These are phyloP conservation scores for Microcebus tavaratra DNA, from an alignment of 2,113 vertebrate species.

Conservation along the genomic window DNA sequence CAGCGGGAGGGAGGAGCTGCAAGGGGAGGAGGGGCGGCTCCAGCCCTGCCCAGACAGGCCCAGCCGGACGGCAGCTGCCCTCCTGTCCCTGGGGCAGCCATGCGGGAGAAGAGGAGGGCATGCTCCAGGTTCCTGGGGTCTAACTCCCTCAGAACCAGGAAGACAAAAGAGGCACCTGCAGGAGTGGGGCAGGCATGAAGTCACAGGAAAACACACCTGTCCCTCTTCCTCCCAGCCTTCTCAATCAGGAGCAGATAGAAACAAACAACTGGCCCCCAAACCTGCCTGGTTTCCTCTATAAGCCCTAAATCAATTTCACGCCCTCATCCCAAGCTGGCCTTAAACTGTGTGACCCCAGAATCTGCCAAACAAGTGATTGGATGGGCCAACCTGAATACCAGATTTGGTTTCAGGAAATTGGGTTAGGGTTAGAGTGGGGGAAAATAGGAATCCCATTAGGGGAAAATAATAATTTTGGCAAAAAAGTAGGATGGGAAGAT, in stretches of 20 bases:
- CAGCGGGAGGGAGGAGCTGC: slow-evolving; percentile 66
- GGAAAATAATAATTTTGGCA: neutral
- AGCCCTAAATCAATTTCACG: neutral
- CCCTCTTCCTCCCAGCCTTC: neutral
- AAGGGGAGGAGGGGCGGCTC: slow-evolving; percentile 43
- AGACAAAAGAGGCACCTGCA: slow-evolving; percentile 42
- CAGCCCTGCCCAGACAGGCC: slow-evolving; percentile 79
- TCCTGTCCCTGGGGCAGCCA: slow-evolving; percentile 49
- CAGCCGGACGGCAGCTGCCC: slow-evolving; percentile 66
- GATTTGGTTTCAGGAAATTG: neutral
- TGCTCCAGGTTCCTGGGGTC: slow-evolving; percentile 29
- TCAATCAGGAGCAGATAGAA: neutral
- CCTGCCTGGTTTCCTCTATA: neutral
- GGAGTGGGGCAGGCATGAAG: neutral
- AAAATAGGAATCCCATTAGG: neutral
- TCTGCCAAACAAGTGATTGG: neutral
- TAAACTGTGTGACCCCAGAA: neutral
- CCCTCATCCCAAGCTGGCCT: neutral
- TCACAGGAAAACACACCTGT: neutral
- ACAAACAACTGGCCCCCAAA: neutral
- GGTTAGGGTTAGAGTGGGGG: neutral
- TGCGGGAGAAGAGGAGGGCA: neutral
- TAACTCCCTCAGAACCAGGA: neutral
- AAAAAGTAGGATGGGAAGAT: neutral
- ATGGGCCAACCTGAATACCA: neutral